Percentiles rank a stretch among this genome's conserved stretches.
Evolutionary conservation across 1,140 invertebrate species (phyloP).

Genomic region (Hylaeus volcanicus): DNA sequence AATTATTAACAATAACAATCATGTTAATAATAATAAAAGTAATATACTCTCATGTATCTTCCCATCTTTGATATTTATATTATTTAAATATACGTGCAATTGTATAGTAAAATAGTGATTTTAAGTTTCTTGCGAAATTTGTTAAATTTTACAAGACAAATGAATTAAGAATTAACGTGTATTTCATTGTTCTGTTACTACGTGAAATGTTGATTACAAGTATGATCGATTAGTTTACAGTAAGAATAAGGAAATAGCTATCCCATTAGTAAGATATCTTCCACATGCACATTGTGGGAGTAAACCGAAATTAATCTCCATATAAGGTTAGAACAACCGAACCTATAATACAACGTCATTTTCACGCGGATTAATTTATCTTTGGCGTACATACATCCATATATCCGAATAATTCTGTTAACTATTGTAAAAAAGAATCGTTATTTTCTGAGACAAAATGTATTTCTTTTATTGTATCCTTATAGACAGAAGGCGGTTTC

Average conservation of each 20-base stretch:
- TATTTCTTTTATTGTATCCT: not conserved
- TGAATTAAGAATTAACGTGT: conserved; percentile 6
- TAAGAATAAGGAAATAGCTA: not conserved
- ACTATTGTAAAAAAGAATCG: not conserved
- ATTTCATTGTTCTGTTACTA: conserved; percentile 14
- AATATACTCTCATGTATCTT: conserved; percentile 60
- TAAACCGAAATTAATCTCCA: conserved; percentile 61
- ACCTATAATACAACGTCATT: not conserved
- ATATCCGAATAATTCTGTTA: not conserved
- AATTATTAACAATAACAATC: not conserved
- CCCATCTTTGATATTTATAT: conserved; percentile 54
- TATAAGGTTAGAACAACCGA: conserved; percentile 71
- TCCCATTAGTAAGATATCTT: not conserved
- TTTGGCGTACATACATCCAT: too few species aligned
- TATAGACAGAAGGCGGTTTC: not conserved
- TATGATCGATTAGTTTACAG: not conserved
- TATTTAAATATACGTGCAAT: conserved; percentile 8
- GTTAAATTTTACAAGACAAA: conserved; percentile 13
- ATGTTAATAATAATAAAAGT: conserved; percentile 16
- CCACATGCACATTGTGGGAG: conserved; percentile 9
- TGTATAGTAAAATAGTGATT: not conserved
- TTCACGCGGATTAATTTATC: not conserved
- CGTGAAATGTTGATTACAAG: not conserved
- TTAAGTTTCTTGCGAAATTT: not conserved
- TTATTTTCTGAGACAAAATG: not conserved